Base-by-base conservation (phyloP, 2,113 vertebrate species). In the Scomber colias region DNA sequence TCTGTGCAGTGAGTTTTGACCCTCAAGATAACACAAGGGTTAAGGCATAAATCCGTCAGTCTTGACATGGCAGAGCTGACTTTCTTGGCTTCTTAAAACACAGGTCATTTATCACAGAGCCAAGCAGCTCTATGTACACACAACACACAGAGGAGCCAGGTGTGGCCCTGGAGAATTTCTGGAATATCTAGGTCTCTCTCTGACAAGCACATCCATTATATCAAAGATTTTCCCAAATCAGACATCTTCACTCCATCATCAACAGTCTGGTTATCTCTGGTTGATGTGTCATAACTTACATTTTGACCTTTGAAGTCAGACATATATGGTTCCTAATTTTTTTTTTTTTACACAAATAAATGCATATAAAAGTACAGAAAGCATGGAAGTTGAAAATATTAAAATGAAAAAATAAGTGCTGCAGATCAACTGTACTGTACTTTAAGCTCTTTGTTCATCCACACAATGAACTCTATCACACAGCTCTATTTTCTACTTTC, bases 71-170 rank as follows among this genome's bases (percentile, higher is more conserved):
- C 46, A 64, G 68, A 70, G 63, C 51, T 69, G 78, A 87, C 63
- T 75, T 54, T 62, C 12, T 19, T 62, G 50, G 56, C 48, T 53
- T 72, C 15, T 73, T 77, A 68, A 85, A 73, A 80, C 63, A 88
- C 62, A 31, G 70, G 59, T 82, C 49, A 83, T 84, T 85, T 69
- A 82, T 89, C 69, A 87, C 31, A 63, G 61, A 44, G 35, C 61
- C 60, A 53, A 65, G 56, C 53, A 61, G 44, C 54, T 79, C 16
- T 53, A 76, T 49, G 30, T 40, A 57, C 45, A 79, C n/a, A 79
- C n/a, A 21, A 19, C 65, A 60, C 81, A 70, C 67, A 83, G 53
- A 86, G 21, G 60, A 66, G 57, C 16, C 16, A 49, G 13, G 14
- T 45, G 44, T 9, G 60, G 24, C 61, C 65, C 53, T 4, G 1